Evolutionary conservation across 2,113 vertebrate species (phyloP), one percentile per base, ranked within the genome.

Genomic region (Brachyistius frenatus): DNA sequence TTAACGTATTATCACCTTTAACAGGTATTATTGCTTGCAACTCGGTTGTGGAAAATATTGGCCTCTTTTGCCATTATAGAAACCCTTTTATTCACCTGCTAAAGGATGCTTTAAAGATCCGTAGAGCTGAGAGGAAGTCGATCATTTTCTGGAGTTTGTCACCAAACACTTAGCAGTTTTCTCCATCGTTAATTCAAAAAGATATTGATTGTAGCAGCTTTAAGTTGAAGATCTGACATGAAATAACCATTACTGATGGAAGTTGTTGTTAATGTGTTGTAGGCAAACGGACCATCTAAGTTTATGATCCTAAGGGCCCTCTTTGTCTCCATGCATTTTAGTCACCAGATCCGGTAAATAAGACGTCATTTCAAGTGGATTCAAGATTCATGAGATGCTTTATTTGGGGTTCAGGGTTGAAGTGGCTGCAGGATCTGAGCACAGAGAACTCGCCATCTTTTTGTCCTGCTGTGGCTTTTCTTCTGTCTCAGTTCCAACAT

Each of bases 331-430:
- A 4, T 44, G 41, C 41, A 44, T 44, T 13, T 44, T 11, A 39
- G 13, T 3, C 10, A 13, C 6, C 56, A 63, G 30, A 35, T 58
- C 13, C 39, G 16, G 52, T 49, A 47, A 87, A 84, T 50, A 66
- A 83, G 62, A 72, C 54, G 2, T 60, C 13, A 37, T 49, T 54
- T 71, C 30, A 66, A 60, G 30, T 52, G 44, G 7, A 79, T 52
- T 23, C 47, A 75, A 78, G 74, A 62, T 80, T 23, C 23, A 52
- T 66, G 55, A 86, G 72, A 88, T 64, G 62, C 54, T 92, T 92
- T 92, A 90, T 89, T 92, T 31, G 60, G 39, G 50, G 56, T 73
- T 14, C 30, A 49, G 5, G 16, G 23, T 32, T 64, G 56, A 76
- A 85, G 84, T 55, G 65, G 49, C 10, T 68, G 49, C 52, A 55